Percentiles rank a stretch among this genome's conserved stretches.
Evolutionary conservation across 2,113 vertebrate species (phyloP).

Genomic region (Platichthys flesus): DNA sequence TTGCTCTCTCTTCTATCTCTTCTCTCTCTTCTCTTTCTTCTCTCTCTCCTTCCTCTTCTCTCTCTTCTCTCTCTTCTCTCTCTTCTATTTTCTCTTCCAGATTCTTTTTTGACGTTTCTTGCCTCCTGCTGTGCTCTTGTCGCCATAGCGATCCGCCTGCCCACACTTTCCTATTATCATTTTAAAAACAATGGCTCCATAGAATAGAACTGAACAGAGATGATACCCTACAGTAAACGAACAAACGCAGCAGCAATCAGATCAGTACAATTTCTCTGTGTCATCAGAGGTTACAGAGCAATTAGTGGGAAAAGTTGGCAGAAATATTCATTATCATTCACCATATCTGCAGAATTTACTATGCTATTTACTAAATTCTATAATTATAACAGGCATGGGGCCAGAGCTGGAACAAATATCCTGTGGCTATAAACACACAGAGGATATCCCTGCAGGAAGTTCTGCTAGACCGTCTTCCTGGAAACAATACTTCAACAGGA

Average conservation of each 20-base stretch:
- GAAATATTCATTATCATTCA: background rate
- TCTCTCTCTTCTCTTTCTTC: slow-evolving; percentile 8
- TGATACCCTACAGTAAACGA: background rate
- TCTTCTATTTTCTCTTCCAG: background rate
- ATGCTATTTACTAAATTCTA: slow-evolving; percentile 18
- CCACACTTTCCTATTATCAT: slow-evolving; percentile 22
- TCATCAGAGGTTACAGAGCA: background rate
- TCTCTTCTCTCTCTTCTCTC: no score
- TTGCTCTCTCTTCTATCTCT: background rate
- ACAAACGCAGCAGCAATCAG: background rate
- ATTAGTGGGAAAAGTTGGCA: background rate
- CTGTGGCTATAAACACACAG: slow-evolving; percentile 57
- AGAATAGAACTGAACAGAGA: background rate
- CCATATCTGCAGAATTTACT: background rate
- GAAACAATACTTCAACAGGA: slow-evolving; percentile 54
- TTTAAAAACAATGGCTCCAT: slow-evolving; percentile 11
- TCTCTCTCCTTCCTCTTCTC: no score
- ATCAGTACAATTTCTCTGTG: background rate
- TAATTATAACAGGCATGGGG: slow-evolving; percentile 38
- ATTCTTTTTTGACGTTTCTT: slow-evolving; percentile 22
- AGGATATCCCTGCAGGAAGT: slow-evolving; percentile 69
- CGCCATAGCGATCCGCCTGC: slow-evolving; percentile 40
- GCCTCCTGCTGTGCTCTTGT: slow-evolving; percentile 36
- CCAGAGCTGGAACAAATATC: slow-evolving; percentile 55
- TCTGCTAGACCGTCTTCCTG: slow-evolving; percentile 40